These are phyloP conservation scores for Aepyceros melampus DNA, from an alignment of 2,113 vertebrate genomes.

Conservation along the genomic window DNA sequence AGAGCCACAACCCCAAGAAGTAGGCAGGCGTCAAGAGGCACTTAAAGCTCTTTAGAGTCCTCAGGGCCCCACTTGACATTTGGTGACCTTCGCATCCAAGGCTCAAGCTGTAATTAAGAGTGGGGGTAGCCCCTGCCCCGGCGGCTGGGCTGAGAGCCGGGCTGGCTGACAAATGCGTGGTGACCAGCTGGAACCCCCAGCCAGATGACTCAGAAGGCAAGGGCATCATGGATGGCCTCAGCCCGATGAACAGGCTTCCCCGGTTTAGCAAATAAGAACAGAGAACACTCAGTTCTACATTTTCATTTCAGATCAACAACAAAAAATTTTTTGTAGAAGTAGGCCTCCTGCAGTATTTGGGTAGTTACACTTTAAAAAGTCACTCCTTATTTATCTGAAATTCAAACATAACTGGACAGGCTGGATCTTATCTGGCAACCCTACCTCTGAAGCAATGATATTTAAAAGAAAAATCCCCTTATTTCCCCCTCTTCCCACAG, in stretches of 20 bases:
- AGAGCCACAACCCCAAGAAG: neutral
- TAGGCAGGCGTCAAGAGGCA: slow-evolving; percentile 22
- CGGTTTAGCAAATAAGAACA: neutral
- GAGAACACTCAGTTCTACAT: neutral
- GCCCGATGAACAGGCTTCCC: neutral
- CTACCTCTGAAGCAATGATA: neutral
- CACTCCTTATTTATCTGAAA: neutral
- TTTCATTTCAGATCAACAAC: neutral
- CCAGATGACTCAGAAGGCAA: neutral
- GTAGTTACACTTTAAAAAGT: neutral
- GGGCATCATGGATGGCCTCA: rapidly evolving
- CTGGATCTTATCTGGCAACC: neutral
- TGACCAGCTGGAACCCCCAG: neutral
- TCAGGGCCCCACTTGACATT: slow-evolving; percentile 53
- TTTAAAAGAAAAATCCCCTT: neutral
- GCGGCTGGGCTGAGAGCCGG: neutral
- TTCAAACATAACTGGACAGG: neutral
- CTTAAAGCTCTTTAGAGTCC: slow-evolving; percentile 35
- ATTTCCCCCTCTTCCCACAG: neutral
- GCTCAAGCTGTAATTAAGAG: neutral
- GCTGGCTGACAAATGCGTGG: neutral
- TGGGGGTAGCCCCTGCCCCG: neutral
- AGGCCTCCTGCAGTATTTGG: neutral
- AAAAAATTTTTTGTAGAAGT: neutral
- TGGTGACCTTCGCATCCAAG: neutral